phyloP scores from a whole-genome alignment of 1,140 invertebrate genomes.

The Sesamia nonagrioides region DNA sequence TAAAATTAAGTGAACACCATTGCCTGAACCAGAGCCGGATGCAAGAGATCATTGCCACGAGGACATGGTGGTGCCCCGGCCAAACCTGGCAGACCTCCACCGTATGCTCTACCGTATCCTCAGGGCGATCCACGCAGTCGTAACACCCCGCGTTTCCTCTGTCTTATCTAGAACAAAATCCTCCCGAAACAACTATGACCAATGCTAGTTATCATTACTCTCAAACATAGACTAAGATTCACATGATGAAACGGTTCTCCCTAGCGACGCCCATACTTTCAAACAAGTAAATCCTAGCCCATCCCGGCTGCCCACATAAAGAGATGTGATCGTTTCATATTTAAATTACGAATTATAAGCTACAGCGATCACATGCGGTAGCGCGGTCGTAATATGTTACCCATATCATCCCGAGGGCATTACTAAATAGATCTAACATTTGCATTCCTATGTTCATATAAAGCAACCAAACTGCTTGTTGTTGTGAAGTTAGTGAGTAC shows the following conservation, averaged over 20 bases:
- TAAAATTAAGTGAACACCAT: too few species aligned
- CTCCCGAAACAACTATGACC: too few species aligned
- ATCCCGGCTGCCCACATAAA: slow-evolving; percentile 1
- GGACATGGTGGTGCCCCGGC: too few species aligned
- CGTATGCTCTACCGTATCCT: too few species aligned
- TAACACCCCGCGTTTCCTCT: too few species aligned
- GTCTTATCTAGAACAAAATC: too few species aligned
- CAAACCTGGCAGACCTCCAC: too few species aligned
- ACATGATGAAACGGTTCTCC: background rate
- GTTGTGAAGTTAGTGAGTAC: background rate
- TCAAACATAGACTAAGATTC: background rate
- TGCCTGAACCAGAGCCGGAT: too few species aligned
- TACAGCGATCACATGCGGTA: slow-evolving; percentile 40
- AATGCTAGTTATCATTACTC: too few species aligned
- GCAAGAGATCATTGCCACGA: too few species aligned
- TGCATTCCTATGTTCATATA: slow-evolving; percentile 45
- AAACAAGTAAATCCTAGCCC: background rate
- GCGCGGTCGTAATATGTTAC: slow-evolving; percentile 33
- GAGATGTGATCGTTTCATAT: slow-evolving; percentile 43
- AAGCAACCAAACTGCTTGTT: slow-evolving; percentile 4
- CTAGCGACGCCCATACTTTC: slow-evolving; percentile 14
- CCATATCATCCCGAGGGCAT: slow-evolving; percentile 47
- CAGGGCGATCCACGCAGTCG: too few species aligned
- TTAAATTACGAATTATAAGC: slow-evolving; percentile 55
- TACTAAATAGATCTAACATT: slow-evolving; percentile 50